A percentile compares a stretch with the other conserved stretches of the same genome.
phyloP scores from a whole-genome alignment of 2,888 invertebrate genomes.

The Callyntrura sp. region DNA sequence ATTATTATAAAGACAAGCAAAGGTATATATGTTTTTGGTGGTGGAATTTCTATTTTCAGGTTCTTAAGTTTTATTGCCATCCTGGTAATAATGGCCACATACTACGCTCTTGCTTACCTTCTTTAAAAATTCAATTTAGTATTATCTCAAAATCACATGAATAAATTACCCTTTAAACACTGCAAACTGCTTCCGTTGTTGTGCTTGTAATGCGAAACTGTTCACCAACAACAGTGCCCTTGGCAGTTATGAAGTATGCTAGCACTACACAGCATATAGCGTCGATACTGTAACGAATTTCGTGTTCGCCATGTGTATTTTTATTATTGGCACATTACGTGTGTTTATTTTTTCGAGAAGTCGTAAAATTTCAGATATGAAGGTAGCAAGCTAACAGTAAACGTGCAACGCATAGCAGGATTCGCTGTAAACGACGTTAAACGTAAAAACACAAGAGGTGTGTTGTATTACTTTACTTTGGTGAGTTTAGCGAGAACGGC shows the following conservation, averaged over 20 bases:
- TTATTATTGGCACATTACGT: not conserved
- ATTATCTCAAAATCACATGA: not conserved
- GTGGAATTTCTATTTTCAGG: not conserved
- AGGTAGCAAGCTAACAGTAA: not conserved
- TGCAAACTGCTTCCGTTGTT: constrained; percentile 41
- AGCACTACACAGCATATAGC: not conserved
- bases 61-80: not conserved
- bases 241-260: not conserved
- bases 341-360: constrained; percentile 8
- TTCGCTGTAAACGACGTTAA: not conserved
- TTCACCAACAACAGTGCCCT: not conserved
- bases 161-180: constrained; percentile 14
- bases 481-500: not conserved
- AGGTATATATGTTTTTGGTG: not conserved
- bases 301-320: not conserved
- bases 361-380: not conserved
- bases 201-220: not conserved
- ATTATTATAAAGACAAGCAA: too few relatives aligned
- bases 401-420: not conserved
- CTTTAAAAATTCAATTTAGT: not conserved
- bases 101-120: not conserved
- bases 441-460: not conserved
- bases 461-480: not conserved
- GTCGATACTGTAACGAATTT: not conserved
- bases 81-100: not conserved